phyloP scores from a whole-genome alignment of 2,888 invertebrate genomes.

The Hydroisotoma schaefferi region DNA sequence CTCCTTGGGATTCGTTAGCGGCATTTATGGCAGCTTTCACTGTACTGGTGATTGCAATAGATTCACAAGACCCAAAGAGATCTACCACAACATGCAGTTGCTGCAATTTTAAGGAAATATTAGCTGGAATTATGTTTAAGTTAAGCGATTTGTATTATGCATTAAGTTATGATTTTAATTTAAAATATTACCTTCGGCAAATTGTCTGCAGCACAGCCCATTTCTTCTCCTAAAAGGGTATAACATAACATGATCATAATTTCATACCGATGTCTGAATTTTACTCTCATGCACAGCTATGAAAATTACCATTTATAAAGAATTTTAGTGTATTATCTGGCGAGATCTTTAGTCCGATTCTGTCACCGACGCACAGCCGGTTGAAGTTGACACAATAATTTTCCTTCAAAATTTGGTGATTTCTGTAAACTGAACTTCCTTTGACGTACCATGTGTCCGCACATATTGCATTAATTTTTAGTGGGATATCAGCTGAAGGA shows the following conservation, averaged over 20 bases:
- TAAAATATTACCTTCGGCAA: constrained; percentile 65
- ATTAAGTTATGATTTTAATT: background rate
- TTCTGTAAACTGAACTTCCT: constrained; percentile 68
- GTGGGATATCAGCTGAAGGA: constrained; percentile 62
- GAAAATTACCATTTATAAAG: constrained; percentile 77
- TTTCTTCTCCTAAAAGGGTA: constrained; percentile 18
- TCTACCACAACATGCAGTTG: constrained; percentile 80
- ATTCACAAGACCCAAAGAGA: constrained; percentile 71
- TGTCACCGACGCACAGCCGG: constrained; percentile 75
- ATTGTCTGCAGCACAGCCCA: constrained; percentile 51
- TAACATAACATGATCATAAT: constrained; percentile 45
- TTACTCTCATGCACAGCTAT: no score
- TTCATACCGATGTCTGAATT: no score
- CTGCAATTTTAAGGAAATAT: constrained; percentile 52
- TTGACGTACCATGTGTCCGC: constrained; percentile 50
- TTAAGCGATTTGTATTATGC: constrained; percentile 9
- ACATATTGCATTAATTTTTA: constrained; percentile 54
- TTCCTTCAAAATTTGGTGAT: constrained; percentile 63
- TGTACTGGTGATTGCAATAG: constrained; percentile 65
- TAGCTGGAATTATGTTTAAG: constrained; percentile 9
- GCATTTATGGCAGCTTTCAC: constrained; percentile 40
- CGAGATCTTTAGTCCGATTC: constrained; percentile 67
- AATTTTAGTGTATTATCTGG: constrained; percentile 64
- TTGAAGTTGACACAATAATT: constrained; percentile 72
- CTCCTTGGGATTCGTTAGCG: constrained; percentile 34